Percentiles rank a stretch among this genome's conserved stretches.
These are phyloP conservation scores for Patella depressa DNA, from an alignment of 2,888 invertebrate species.

Conservation along the genomic window DNA sequence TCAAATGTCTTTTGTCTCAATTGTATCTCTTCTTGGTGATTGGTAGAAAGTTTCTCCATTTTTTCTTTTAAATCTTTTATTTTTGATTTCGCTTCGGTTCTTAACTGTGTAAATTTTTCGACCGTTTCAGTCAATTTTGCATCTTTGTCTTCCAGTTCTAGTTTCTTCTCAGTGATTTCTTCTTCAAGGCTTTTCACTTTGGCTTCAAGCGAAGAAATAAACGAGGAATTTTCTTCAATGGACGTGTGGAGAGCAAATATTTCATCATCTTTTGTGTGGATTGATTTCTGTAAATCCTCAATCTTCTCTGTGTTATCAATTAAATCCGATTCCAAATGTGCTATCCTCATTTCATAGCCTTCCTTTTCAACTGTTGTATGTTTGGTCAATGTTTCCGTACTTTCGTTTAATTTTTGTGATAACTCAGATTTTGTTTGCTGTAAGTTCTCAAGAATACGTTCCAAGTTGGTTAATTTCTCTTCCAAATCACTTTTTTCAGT, in stretches of 20 bases:
- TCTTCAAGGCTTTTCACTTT: slow-evolving; percentile 37
- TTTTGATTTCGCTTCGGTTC: slow-evolving; percentile 50
- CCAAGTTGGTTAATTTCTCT: slow-evolving; percentile 46
- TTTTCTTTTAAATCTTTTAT: slow-evolving; percentile 52
- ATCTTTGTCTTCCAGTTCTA: slow-evolving; percentile 32
- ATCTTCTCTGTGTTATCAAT: slow-evolving; percentile 36
- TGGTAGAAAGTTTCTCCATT: slow-evolving; percentile 38
- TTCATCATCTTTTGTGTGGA: slow-evolving; percentile 45
- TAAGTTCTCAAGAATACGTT: slow-evolving; percentile 40
- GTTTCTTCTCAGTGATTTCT: slow-evolving; percentile 46
- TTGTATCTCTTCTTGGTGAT: slow-evolving; percentile 27
- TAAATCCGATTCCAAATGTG: slow-evolving; percentile 31
- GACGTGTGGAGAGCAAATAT: slow-evolving; percentile 42
- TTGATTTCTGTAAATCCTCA: slow-evolving; percentile 28
- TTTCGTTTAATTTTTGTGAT: slow-evolving; percentile 41
- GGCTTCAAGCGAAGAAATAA: slow-evolving; percentile 32
- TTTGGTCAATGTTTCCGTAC: slow-evolving; percentile 38
- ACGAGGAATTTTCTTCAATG: slow-evolving; percentile 37
- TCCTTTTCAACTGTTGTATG: slow-evolving; percentile 41
- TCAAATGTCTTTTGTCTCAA: slow-evolving; percentile 31
- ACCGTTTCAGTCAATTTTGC: slow-evolving; percentile 30
- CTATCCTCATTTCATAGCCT: slow-evolving; percentile 33
- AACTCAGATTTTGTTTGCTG: slow-evolving; percentile 43
- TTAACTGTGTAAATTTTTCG: slow-evolving; percentile 50
- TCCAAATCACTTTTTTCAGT: slow-evolving; percentile 47